phyloP scores from a whole-genome alignment of 2,888 invertebrate genomes.

The Machimus rusticus region DNA sequence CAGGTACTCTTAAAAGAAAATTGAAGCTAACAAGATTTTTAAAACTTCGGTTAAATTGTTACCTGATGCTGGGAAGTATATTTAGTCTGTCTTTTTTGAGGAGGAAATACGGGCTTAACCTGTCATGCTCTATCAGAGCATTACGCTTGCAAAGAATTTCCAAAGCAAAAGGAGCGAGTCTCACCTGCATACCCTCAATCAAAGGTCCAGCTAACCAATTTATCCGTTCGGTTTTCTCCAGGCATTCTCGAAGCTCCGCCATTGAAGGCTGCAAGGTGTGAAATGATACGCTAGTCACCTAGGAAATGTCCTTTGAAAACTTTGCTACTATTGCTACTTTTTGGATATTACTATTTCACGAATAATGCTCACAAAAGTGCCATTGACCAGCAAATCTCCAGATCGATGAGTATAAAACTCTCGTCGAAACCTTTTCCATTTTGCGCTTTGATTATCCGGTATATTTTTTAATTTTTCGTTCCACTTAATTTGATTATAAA shows the following conservation, averaged over 20 bases:
- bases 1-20: constrained; percentile 43
- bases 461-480: constrained; percentile 50
- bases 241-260: constrained; percentile 53
- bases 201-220: constrained; percentile 54
- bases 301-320: constrained; percentile 49
- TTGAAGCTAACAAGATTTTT: background rate
- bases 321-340: background rate
- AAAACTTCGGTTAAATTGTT: background rate
- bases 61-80: background rate
- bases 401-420: constrained; percentile 54
- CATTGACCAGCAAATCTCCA: constrained; percentile 52
- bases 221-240: constrained; percentile 53
- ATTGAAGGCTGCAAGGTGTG: constrained; percentile 54
- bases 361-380: constrained; percentile 57
- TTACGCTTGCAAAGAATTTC: constrained; percentile 51
- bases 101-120: constrained; percentile 52
- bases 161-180: constrained; percentile 50
- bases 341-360: constrained; percentile 51
- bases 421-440: constrained; percentile 53
- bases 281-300: constrained; percentile 53
- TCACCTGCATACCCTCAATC: constrained; percentile 54
- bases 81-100: constrained; percentile 32
- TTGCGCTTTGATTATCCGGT: constrained; percentile 29
- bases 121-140: constrained; percentile 49
- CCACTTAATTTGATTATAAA: constrained; percentile 58